Conservation (phyloP, 2,888 invertebrate species). For the Ectemnius cavifrons region DNA sequence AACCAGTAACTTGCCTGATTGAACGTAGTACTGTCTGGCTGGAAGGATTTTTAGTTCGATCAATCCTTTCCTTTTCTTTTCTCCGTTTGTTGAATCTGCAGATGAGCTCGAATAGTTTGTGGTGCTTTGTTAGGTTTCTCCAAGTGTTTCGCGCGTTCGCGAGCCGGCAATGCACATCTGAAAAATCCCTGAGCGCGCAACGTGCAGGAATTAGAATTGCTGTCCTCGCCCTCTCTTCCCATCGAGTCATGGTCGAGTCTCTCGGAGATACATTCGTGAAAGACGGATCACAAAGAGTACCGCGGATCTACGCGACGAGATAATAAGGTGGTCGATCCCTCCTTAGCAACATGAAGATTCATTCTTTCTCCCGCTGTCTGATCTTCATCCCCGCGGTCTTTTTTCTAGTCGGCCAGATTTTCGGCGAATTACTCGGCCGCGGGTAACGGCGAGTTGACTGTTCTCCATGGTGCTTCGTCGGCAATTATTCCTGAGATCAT, state of each 20-base stretch:
- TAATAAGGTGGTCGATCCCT: conserved; percentile 59
- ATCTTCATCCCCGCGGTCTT: conserved; percentile 4
- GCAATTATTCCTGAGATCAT: conserved; percentile 38
- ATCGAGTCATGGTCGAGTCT: conserved; percentile 46
- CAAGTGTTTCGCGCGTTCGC: background rate
- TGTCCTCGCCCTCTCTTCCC: conserved; percentile 18
- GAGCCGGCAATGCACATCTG: conserved; percentile 39
- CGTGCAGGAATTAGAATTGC: conserved; percentile 23
- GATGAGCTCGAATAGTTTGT: too few species aligned
- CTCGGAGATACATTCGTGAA: conserved; percentile 44
- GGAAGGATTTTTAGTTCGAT: too few species aligned
- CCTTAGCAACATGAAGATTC: conserved; percentile 41
- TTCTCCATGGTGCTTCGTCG: conserved; percentile 38
- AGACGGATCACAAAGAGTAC: conserved; percentile 56
- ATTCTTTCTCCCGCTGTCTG: conserved; percentile 22
- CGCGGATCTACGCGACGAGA: conserved; percentile 62
- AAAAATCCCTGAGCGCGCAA: conserved; percentile 35
- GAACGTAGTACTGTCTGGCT: too few species aligned
- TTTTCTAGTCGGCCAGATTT: conserved; percentile 41
- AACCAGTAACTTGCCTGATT: too few species aligned
- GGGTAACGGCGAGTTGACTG: conserved; percentile 59
- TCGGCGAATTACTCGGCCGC: conserved; percentile 57
- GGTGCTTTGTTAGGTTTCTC: background rate
- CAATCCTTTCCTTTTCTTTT: too few species aligned
- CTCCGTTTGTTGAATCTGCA: too few species aligned